Base-by-base conservation (phyloP, 2,797 vertebrate species). In the Lutjanus argentimaculatus region DNA sequence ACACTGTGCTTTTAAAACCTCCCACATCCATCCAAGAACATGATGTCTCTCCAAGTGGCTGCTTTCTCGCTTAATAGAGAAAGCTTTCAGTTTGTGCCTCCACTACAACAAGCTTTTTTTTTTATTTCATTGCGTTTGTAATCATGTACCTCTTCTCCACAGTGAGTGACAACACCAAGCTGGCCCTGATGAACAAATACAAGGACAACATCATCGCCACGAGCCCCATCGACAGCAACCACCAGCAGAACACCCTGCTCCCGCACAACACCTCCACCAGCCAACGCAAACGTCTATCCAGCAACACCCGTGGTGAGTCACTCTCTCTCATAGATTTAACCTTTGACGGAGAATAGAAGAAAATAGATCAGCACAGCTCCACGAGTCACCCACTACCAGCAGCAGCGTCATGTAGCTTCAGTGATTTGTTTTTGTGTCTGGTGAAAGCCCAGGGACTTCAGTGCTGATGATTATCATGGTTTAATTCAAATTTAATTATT, bases 171-270 rank as follows among this genome's bases (percentile, higher is more conserved):
- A 98, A 97, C 1, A 98, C 97, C 92, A 99, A 99, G 92, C 94
- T 99, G 91, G 98, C 98, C 21, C 94, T 99, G 80, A 99, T 99
- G 98, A 99, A 97, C 96, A 99, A 99, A 87, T 99, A 99, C 93
- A 99, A 99, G 93, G 98, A 99, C 94, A 99, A 97, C 92, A 99
- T 99, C 94, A 99, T 99, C 0, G 98, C 98, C 85, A 99, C 97
- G 13, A 99, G 98, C 91, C 98, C 98, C 0, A 96, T 98, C 80
- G 97, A 99, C 93, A 96, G 97, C 13, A 99, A 98, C 93, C 97
- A 99, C 92, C 98, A 99, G 91, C 98, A 98, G 90, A 97, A 98
- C 92, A 99, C 98, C 0, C 93, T 99, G 79, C 96, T 99, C 48
- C 97, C 97, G 0, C 98, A 99, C 89, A 96, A 96, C 91, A 98